Evolutionary conservation across 2,113 vertebrate species (phyloP), one percentile per base, ranked within the genome.

Genomic region (Gallinago paraguaiae): DNA sequence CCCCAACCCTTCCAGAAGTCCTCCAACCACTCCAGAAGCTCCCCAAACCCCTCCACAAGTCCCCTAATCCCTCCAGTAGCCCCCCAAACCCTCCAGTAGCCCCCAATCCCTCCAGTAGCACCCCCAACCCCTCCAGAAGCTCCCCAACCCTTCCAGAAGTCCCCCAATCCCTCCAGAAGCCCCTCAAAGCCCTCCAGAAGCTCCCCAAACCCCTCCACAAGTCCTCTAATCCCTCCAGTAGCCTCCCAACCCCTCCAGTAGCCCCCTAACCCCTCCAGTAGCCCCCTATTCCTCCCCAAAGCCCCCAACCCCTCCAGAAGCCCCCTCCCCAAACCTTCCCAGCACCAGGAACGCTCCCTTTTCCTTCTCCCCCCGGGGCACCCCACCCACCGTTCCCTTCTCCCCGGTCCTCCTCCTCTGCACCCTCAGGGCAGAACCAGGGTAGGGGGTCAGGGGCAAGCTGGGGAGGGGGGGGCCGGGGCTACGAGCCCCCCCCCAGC

Each of bases 401-500:
- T n/a, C 53, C 69, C 9, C 11, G 5, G 41, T 41, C 41, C 56
- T 41, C 39, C 14, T 17, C 37, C 86, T 41, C 18, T 43, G 27
- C 50, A 17, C 35, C 51, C 41, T 59, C 11, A 3, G 6, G 10
- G 43, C 46, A 18, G 7, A 27, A 22, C 13, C 48, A 35, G 41
- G 27, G 37, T 3, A 35, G 14, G 10, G 41, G 17, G 37, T 11
- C 0, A 0, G 20, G 20, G 28, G 12, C 7, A 10, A 57, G 71
- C 23, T 19, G 27, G 35, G 9, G 37, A 37, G 37, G 37, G 37
- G 37, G 37, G 24, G 51, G n/a, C 33, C 2, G 18, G 11, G 19
- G 17, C 48, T 25, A 17, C 0, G 1, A 33, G 5, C 33, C 25
- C 27, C 37, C 41, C 43, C 33, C 2, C 1, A 18, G 16, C 3